Evolutionary conservation across 2,888 invertebrate genomes (phyloP).

Genomic region (Xiphydria camelus): DNA sequence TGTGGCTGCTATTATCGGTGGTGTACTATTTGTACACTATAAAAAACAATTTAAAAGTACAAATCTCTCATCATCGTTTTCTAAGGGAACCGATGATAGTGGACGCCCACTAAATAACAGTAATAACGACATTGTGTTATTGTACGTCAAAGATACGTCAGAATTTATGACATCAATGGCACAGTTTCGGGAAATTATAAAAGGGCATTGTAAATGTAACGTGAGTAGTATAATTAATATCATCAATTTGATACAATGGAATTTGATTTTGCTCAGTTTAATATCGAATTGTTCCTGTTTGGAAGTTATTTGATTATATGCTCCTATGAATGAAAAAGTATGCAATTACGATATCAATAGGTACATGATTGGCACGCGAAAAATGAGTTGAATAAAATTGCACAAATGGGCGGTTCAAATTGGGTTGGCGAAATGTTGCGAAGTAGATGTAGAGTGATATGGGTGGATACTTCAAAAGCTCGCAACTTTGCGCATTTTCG

Average conservation of each 20-base stretch:
- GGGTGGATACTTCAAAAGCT: conserved; percentile 41
- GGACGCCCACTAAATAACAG: too few species aligned
- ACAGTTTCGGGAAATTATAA: conserved; percentile 32
- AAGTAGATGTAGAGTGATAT: conserved; percentile 34
- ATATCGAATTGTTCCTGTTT: too few species aligned
- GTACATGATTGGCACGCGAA: conserved; percentile 44
- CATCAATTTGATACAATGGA: neutral
- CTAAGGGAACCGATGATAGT: too few species aligned
- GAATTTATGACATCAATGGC: conserved; percentile 35
- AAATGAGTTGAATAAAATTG: conserved; percentile 39
- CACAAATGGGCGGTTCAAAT: conserved; percentile 35
- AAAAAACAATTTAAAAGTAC: too few species aligned
- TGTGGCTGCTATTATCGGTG: too few species aligned
- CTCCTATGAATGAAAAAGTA: too few species aligned
- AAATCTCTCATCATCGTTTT: too few species aligned
- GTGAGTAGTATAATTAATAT: conserved; percentile 26
- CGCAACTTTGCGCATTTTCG: conserved; percentile 29
- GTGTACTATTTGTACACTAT: too few species aligned
- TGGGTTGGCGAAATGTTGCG: conserved; percentile 40
- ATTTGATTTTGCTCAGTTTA: too few species aligned
- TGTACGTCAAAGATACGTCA: conserved; percentile 32
- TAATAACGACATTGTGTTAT: conserved; percentile 32
- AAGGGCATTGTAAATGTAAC: conserved; percentile 28
- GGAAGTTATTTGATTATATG: too few species aligned
- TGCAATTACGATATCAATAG: too few species aligned